A percentile compares a stretch with the other conserved stretches of the same genome.
These are phyloP conservation scores for Recurvirostra avosetta DNA, from an alignment of 2,113 vertebrate genomes.

Conservation along the genomic window DNA sequence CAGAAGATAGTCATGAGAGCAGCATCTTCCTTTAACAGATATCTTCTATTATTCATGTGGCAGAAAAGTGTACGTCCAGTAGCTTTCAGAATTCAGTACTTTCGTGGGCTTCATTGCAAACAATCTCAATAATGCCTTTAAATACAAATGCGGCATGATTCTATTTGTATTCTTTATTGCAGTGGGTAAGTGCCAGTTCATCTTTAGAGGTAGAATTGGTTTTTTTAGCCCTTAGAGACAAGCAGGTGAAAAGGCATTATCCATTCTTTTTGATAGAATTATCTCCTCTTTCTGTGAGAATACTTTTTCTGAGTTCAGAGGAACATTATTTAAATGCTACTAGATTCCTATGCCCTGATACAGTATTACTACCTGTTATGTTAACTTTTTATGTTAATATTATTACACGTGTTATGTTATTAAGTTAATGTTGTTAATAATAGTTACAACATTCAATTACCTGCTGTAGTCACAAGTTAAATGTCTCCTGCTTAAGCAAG, in stretches of 20 bases:
- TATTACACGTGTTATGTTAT: background rate
- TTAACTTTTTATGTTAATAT: background rate
- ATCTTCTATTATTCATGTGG: background rate
- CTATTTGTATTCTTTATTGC: too few relatives aligned
- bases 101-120: background rate
- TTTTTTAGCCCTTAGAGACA: background rate
- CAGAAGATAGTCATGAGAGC: background rate
- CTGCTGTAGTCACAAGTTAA: background rate
- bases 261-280: background rate
- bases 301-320: background rate
- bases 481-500: background rate
- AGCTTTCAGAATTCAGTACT: background rate
- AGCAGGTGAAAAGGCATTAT: background rate
- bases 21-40: background rate
- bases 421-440: background rate
- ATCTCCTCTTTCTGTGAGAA: background rate
- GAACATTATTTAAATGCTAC: background rate
- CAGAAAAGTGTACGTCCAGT: background rate
- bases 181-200: too few relatives aligned
- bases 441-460: background rate
- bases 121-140: background rate
- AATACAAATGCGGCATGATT: too few relatives aligned
- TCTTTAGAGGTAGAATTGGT: too few relatives aligned
- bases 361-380: background rate
- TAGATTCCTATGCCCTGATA: background rate